Conservation (phyloP, 92 coral and sea anemone genomes). For the Chrysogorgia sp. region DNA sequence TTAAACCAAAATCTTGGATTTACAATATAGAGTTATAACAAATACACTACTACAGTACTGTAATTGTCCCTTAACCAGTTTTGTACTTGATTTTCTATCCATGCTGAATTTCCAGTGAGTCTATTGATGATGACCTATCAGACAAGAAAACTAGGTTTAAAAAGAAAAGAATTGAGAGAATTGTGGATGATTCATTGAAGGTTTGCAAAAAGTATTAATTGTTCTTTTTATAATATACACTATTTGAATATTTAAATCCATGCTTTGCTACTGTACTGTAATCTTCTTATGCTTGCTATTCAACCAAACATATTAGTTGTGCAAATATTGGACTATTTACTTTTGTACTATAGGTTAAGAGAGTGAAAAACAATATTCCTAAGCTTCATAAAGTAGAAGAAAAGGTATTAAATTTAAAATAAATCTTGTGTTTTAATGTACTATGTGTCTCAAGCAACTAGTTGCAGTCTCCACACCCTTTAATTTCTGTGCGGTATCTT, state of each 20-base stretch:
- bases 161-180: slow-evolving; percentile 33
- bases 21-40: too few species aligned
- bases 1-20: too few species aligned
- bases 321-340: too few species aligned
- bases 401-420: neutral
- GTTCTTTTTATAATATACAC: too few species aligned
- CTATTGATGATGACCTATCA: neutral
- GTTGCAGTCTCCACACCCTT: too few species aligned
- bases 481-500: too few species aligned
- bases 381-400: neutral
- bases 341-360: neutral
- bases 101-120: neutral
- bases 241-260: too few species aligned
- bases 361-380: slow-evolving; percentile 11
- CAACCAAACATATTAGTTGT: too few species aligned
- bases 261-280: too few species aligned
- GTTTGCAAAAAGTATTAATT: neutral
- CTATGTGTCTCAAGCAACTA: too few species aligned
- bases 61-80: neutral
- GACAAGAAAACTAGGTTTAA: neutral
- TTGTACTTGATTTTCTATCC: neutral
- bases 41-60: too few species aligned
- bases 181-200: slow-evolving; percentile 30
- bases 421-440: neutral
- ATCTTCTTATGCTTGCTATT: too few species aligned